Conservation (phyloP, 2,888 invertebrate genomes). For the Synergus japonicus region DNA sequence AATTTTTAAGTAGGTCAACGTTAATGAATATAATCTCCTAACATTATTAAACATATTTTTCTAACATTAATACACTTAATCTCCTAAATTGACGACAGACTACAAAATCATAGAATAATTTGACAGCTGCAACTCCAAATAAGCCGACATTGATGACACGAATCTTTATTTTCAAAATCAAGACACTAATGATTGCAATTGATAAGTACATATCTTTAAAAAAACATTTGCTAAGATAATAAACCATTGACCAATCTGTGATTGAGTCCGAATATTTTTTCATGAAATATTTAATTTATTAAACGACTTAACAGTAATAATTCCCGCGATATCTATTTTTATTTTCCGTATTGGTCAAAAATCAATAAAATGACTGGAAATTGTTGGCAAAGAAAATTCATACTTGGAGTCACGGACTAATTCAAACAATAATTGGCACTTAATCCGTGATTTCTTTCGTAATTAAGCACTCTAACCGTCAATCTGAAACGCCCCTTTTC, state of each 20-base stretch:
- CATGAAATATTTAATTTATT: background rate
- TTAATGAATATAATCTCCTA: background rate
- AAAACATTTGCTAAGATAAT: background rate
- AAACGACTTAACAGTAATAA: background rate
- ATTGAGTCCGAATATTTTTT: background rate
- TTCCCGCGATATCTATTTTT: constrained; percentile 10
- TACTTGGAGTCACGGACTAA: background rate
- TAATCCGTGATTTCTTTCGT: constrained; percentile 26
- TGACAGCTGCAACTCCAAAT: background rate
- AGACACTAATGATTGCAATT: background rate
- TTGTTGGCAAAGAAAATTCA: background rate
- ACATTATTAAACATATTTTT: background rate
- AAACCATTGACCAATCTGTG: background rate
- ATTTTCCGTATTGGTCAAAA: constrained; percentile 5
- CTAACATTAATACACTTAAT: background rate
- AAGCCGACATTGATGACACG: background rate
- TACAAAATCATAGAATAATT: background rate
- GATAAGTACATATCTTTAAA: background rate
- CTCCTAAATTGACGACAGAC: background rate
- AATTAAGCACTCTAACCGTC: constrained; percentile 37
- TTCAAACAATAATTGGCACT: constrained; percentile 22
- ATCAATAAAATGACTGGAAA: constrained; percentile 28
- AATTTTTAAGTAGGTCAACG: constrained; percentile 7
- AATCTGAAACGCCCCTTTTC: constrained; percentile 64
- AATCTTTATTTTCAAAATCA: background rate